Percentiles rank a stretch among this genome's conserved stretches.
Evolutionary conservation across 2,888 invertebrate genomes (phyloP).

Genomic region (Tenthredo livida): DNA sequence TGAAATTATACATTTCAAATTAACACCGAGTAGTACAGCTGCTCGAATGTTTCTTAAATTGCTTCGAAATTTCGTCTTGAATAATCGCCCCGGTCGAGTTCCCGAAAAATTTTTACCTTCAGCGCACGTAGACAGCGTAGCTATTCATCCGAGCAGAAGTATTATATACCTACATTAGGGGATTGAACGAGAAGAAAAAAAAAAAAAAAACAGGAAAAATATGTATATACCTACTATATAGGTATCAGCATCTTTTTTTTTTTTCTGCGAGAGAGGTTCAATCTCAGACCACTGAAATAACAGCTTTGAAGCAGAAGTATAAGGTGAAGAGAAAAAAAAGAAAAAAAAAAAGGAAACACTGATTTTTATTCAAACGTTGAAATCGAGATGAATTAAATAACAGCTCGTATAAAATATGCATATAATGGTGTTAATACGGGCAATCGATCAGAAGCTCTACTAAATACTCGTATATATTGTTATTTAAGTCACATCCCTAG

Average conservation of each 20-base stretch:
- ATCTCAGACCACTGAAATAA: not conserved
- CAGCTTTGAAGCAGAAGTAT: not conserved
- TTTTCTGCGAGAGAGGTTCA: not conserved
- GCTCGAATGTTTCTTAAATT: slow-evolving; percentile 24
- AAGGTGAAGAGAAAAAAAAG: not conserved
- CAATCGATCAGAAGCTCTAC: slow-evolving; percentile 32
- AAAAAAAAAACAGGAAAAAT: not conserved
- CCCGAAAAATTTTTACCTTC: slow-evolving; percentile 15
- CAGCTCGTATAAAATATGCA: not conserved
- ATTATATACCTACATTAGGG: slow-evolving; percentile 12
- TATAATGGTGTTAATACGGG: not conserved
- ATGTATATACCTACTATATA: not conserved
- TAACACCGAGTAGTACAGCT: slow-evolving; percentile 25
- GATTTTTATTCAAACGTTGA: not conserved
- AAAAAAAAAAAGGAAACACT: not conserved
- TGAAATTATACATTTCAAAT: slow-evolving; percentile 44
- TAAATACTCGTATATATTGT: slow-evolving; percentile 34
- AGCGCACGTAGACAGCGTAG: slow-evolving; percentile 7
- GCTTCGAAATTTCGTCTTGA: slow-evolving; percentile 7
- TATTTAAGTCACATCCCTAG: slow-evolving; percentile 36
- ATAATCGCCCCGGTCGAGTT: not conserved
- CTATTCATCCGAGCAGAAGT: slow-evolving; percentile 6
- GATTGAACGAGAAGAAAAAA: not conserved
- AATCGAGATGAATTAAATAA: not conserved
- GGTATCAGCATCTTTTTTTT: not conserved